These are phyloP conservation scores for Grammomys dolichurus DNA, from an alignment of 2,113 vertebrate genomes.

Conservation along the genomic window DNA sequence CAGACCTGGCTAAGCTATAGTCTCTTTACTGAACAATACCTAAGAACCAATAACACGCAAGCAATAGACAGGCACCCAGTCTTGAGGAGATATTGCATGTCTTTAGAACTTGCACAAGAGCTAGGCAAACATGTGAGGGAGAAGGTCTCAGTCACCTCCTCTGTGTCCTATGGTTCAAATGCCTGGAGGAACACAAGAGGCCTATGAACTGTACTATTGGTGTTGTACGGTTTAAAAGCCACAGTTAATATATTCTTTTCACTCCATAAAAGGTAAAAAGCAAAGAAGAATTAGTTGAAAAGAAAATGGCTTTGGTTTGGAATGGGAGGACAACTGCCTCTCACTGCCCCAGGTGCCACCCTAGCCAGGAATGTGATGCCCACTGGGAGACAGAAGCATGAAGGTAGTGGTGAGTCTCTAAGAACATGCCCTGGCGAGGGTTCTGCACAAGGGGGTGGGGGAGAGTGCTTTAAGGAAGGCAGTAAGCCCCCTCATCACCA, in stretches of 20 bases:
- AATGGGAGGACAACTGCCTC: neutral
- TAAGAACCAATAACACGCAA: neutral
- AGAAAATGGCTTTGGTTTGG: neutral
- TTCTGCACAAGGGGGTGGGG: neutral
- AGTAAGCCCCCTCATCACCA: too few species aligned
- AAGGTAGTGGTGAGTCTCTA: neutral
- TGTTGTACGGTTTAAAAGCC: neutral
- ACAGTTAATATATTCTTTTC: neutral
- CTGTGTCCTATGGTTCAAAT: neutral
- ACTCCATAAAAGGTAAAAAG: neutral
- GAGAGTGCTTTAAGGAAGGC: neutral
- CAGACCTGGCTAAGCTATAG: neutral
- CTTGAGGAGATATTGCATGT: neutral
- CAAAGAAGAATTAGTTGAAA: neutral
- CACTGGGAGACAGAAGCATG: neutral
- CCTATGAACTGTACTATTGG: neutral
- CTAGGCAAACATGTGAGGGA: neutral
- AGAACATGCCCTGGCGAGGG: neutral
- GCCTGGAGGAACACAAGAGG: neutral
- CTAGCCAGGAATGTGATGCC: neutral
- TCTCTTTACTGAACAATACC: neutral
- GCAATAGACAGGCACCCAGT: neutral
- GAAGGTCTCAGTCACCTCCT: neutral
- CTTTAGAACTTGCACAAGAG: neutral
- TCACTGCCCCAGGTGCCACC: neutral